A percentile compares a stretch with the other conserved stretches of the same genome.
phyloP scores from a whole-genome alignment of 2,888 invertebrate genomes.

The Lepidonotus clava region DNA sequence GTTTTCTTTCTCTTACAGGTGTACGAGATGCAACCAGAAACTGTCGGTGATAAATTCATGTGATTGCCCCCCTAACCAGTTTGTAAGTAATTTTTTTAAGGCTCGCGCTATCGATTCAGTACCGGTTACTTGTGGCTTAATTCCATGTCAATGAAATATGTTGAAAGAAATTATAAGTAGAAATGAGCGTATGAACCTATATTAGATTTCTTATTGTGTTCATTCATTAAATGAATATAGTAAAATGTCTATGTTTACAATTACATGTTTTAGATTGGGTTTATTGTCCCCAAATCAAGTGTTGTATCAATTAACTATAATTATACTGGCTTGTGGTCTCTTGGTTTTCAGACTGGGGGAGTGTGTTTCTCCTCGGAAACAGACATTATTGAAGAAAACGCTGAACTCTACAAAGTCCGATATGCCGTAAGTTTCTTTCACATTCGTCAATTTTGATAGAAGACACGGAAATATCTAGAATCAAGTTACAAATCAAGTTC shows the following conservation, averaged over 20 bases:
- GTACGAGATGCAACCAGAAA: conserved; percentile 66
- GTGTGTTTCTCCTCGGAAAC: conserved; percentile 57
- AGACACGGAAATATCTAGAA: too few relatives aligned
- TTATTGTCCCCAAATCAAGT: too few relatives aligned
- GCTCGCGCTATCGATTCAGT: background rate
- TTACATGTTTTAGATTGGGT: background rate
- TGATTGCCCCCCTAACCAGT: conserved; percentile 56
- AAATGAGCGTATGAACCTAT: background rate
- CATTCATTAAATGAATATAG: background rate
- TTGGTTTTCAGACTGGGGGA: conserved; percentile 61
- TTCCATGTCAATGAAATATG: background rate
- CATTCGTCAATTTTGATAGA: too few relatives aligned
- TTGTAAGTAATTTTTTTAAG: conserved; percentile 38
- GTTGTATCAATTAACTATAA: too few relatives aligned
- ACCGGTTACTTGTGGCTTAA: background rate
- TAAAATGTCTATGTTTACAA: background rate
- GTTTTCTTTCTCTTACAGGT: conserved; percentile 64
- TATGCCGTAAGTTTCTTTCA: conserved; percentile 56
- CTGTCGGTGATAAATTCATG: conserved; percentile 63
- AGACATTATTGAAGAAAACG: conserved; percentile 52
- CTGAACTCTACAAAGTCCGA: conserved; percentile 51
- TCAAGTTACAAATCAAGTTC: too few relatives aligned
- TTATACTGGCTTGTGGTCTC: too few relatives aligned
- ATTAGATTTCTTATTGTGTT: background rate
- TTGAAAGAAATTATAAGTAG: background rate